These are phyloP conservation scores for Trematomus loennbergii DNA, from an alignment of 2,113 vertebrate genomes.

Conservation along the genomic window DNA sequence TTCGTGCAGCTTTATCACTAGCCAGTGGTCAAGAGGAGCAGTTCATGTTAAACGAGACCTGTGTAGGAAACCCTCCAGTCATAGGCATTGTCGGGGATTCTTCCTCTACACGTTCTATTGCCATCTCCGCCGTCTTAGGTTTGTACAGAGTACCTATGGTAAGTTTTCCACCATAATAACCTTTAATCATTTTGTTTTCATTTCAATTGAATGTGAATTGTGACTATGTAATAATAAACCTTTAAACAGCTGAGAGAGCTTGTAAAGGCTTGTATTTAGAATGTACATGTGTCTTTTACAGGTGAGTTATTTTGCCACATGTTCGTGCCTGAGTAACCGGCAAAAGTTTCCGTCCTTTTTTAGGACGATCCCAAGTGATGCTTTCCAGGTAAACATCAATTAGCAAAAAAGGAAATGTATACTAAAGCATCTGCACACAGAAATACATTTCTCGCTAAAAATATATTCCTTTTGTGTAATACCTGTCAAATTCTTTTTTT, in stretches of 20 bases:
- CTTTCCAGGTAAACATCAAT: slow-evolving; percentile 16
- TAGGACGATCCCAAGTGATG: slow-evolving; percentile 26
- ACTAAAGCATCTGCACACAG: neutral
- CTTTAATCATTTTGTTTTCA: neutral
- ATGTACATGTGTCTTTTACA: neutral
- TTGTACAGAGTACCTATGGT: slow-evolving; percentile 78
- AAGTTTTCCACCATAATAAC: neutral
- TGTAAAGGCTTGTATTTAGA: neutral
- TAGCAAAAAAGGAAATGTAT: neutral
- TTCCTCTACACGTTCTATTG: slow-evolving; percentile 73
- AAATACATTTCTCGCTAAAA: neutral
- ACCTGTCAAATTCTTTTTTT: neutral
- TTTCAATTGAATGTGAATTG: neutral
- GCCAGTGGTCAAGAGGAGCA: slow-evolving; percentile 63
- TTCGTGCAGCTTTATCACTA: slow-evolving; percentile 73
- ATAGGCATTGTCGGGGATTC: slow-evolving; percentile 78
- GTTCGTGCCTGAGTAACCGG: slow-evolving; percentile 20
- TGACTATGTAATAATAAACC: accelerated
- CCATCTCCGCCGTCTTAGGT: slow-evolving; percentile 75
- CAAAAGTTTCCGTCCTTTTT: slow-evolving; percentile 26
- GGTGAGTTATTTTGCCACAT: slow-evolving; percentile 37
- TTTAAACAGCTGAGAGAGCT: accelerated
- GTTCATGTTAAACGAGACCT: slow-evolving; percentile 35
- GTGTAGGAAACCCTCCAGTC: slow-evolving; percentile 67
- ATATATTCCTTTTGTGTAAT: neutral